A percentile compares a stretch with the other conserved stretches of the same genome.
phyloP scores from a whole-genome alignment of 2,888 invertebrate species.

The Choristoneura rosaceana region DNA sequence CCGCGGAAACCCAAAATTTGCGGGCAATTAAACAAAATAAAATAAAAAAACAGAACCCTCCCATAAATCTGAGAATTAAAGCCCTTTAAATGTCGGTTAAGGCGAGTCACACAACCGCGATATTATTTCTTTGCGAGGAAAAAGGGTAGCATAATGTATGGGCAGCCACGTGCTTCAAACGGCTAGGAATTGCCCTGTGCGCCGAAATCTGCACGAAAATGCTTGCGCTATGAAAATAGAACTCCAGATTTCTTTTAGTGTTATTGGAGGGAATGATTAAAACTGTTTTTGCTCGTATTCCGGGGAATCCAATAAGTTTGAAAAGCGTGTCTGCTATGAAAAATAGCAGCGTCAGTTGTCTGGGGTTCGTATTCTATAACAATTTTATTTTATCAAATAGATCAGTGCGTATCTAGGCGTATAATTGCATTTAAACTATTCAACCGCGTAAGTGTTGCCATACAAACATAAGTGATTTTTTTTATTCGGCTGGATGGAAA shows the following conservation, averaged over 20 bases:
- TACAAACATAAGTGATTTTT: too few species aligned
- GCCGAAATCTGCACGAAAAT: slow-evolving; percentile 26
- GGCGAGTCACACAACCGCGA: slow-evolving; percentile 16
- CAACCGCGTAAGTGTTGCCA: too few species aligned
- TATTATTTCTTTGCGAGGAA: slow-evolving; percentile 20
- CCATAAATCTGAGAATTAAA: slow-evolving; percentile 36
- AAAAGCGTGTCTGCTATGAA: too few species aligned
- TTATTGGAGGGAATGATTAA: slow-evolving; percentile 16
- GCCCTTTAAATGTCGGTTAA: slow-evolving; percentile 33
- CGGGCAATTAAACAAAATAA: slow-evolving; percentile 31
- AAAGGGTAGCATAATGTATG: slow-evolving; percentile 33
- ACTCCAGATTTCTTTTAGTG: slow-evolving; percentile 14
- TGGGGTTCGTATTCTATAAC: too few species aligned
- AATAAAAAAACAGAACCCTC: slow-evolving; percentile 28
- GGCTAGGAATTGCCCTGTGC: slow-evolving; percentile 16
- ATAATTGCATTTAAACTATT: too few species aligned
- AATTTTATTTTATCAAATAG: too few species aligned
- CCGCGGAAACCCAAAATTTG: slow-evolving; percentile 13
- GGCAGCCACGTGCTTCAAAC: slow-evolving; percentile 32
- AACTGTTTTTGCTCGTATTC: background rate
- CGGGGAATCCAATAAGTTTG: too few species aligned
- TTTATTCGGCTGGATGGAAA: too few species aligned
- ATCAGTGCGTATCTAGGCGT: too few species aligned
- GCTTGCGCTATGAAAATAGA: slow-evolving; percentile 22
- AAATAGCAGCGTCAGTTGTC: too few species aligned